Conservation (phyloP, 2,797 vertebrate species). For the Lepus oiostolus region DNA sequence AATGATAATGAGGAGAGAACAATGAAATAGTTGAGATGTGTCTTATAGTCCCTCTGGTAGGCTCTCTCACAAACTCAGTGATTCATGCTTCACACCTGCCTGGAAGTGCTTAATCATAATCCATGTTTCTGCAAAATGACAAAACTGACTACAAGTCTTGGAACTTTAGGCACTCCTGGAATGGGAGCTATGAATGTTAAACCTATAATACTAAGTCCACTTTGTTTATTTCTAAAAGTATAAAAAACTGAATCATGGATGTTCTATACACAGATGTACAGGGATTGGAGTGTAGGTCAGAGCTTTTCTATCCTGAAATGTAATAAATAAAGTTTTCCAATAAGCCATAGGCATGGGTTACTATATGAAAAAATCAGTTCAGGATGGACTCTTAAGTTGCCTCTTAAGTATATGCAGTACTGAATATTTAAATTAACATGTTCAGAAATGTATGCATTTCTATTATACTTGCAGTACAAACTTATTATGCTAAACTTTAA, state of each 20-base stretch:
- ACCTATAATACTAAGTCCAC: neutral
- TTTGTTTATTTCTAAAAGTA: conserved; percentile 30
- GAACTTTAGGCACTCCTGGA: neutral
- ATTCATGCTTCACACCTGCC: neutral
- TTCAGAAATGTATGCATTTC: conserved; percentile 15
- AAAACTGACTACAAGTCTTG: neutral
- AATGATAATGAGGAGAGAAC: conserved; percentile 16
- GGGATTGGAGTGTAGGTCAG: neutral
- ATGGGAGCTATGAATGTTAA: neutral
- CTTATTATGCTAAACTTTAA: neutral
- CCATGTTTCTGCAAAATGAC: neutral
- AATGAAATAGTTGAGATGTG: neutral
- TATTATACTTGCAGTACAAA: neutral
- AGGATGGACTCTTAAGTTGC: neutral
- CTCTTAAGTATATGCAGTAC: neutral
- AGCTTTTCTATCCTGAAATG: neutral
- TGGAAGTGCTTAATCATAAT: conserved; percentile 4
- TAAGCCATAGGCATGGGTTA: neutral
- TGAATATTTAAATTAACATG: conserved; percentile 23
- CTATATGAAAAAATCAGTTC: too few species aligned
- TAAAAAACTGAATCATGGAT: neutral
- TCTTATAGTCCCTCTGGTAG: neutral
- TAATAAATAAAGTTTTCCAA: neutral
- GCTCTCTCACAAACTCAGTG: neutral
- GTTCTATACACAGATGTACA: neutral